These are phyloP conservation scores for Anthopleura xanthogrammica DNA, from an alignment of 92 coral and sea anemone species.

Conservation along the genomic window DNA sequence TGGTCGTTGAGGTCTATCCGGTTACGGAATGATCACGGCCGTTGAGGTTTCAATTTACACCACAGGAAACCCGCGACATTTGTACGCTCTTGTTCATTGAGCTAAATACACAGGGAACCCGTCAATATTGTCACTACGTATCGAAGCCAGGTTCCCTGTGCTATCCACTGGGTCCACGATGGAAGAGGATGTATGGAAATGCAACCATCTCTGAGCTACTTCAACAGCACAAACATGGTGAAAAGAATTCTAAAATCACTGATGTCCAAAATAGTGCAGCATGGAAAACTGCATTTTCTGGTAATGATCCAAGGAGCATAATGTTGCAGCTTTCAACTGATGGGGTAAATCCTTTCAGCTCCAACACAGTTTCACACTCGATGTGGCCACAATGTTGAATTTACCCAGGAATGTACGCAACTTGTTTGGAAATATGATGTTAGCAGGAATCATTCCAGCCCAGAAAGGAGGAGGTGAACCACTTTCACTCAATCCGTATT, in stretches of 20 bases:
- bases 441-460: slow-evolving; percentile 41
- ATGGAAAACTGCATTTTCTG: slow-evolving; percentile 39
- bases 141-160: too few species aligned
- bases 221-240: neutral
- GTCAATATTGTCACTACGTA: too few species aligned
- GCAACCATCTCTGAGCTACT: slow-evolving; percentile 20
- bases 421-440: too few species aligned
- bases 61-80: too few species aligned
- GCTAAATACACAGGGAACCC: too few species aligned
- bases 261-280: slow-evolving; percentile 31
- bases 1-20: too few species aligned
- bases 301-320: slow-evolving; percentile 32
- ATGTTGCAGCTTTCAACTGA: slow-evolving; percentile 33
- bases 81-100: too few species aligned
- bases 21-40: too few species aligned
- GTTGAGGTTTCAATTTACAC: too few species aligned
- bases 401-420: too few species aligned
- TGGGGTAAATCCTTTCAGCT: slow-evolving; percentile 40
- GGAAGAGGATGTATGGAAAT: slow-evolving; percentile 35
- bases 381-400: too few species aligned
- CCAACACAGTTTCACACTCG: too few species aligned
- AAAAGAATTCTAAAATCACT: neutral
- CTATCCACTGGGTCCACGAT: slow-evolving; percentile 47
- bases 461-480: slow-evolving; percentile 20
- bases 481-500: neutral